phyloP scores from a whole-genome alignment of 1,140 invertebrate genomes.

The Aphelenchoides besseyi region DNA sequence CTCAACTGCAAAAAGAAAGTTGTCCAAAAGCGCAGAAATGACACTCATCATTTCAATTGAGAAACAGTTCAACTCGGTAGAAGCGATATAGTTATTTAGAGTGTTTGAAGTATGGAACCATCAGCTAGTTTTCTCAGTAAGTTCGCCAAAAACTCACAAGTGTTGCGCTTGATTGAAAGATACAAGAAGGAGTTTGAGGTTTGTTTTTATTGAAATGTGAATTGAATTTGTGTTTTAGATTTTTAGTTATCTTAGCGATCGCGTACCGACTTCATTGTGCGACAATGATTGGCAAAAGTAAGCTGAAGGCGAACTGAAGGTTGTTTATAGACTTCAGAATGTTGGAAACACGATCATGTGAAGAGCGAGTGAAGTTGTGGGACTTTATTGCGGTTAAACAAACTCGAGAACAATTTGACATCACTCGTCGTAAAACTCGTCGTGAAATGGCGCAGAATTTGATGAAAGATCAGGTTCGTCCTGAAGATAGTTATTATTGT shows the following conservation, averaged over 20 bases:
- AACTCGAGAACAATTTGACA: not conserved
- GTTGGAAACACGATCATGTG: not conserved
- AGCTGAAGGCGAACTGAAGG: not conserved
- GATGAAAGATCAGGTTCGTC: conserved; percentile 7
- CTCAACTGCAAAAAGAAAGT: too few relatives aligned
- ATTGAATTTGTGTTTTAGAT: conserved; percentile 2
- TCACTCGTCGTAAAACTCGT: not conserved
- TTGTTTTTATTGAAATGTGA: not conserved
- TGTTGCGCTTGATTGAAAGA: not conserved
- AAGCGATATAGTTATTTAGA: not conserved
- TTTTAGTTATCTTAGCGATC: conserved; percentile 18
- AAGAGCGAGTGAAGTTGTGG: conserved; percentile 11
- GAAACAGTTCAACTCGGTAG: too few relatives aligned
- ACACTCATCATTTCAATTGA: too few relatives aligned
- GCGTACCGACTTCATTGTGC: not conserved
- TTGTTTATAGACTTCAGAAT: not conserved
- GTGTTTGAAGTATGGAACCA: not conserved
- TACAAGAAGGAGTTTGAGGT: conserved; percentile 19
- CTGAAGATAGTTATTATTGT: not conserved
- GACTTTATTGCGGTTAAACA: conserved; percentile 13
- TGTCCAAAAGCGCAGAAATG: too few relatives aligned
- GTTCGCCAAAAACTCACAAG: not conserved
- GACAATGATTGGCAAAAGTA: conserved; percentile 12
- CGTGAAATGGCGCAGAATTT: not conserved
- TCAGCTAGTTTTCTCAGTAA: not conserved